Conservation (phyloP, 2,888 invertebrate species). For the Cephalotes varians region DNA sequence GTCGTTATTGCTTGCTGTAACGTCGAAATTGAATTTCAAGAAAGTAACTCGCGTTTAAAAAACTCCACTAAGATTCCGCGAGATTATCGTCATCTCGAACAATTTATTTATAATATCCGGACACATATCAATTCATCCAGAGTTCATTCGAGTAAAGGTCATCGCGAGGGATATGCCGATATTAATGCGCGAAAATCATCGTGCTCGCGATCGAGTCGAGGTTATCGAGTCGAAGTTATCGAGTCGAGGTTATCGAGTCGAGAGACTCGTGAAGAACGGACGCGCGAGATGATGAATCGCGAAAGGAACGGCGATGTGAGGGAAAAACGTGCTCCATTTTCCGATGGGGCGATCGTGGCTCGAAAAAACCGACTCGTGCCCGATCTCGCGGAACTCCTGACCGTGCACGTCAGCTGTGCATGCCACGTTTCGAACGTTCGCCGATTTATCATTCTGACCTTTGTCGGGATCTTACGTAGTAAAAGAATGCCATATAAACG, state of each 20-base stretch:
- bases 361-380: constrained; percentile 12
- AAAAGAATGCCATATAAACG: constrained; percentile 38
- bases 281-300: constrained; percentile 42
- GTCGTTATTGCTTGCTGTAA: neutral
- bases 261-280: constrained; percentile 5
- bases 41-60: neutral
- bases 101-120: no score
- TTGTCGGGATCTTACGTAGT: constrained; percentile 21
- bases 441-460: constrained; percentile 65
- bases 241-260: constrained; percentile 17
- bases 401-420: constrained; percentile 51
- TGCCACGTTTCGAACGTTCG: constrained; percentile 51
- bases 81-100: neutral
- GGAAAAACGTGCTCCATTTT: constrained; percentile 35
- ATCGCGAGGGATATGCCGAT: neutral
- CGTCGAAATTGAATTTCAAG: constrained; percentile 8
- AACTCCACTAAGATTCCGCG: neutral
- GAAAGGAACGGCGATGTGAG: neutral
- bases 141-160: neutral
- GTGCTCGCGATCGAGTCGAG: neutral
- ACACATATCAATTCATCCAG: neutral
- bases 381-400: constrained; percentile 17
- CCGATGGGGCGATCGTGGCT: constrained; percentile 1
- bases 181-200: neutral
- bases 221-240: no score